Evolutionary conservation across 2,113 vertebrate genomes (phyloP).

Genomic region (Chionis minor): DNA sequence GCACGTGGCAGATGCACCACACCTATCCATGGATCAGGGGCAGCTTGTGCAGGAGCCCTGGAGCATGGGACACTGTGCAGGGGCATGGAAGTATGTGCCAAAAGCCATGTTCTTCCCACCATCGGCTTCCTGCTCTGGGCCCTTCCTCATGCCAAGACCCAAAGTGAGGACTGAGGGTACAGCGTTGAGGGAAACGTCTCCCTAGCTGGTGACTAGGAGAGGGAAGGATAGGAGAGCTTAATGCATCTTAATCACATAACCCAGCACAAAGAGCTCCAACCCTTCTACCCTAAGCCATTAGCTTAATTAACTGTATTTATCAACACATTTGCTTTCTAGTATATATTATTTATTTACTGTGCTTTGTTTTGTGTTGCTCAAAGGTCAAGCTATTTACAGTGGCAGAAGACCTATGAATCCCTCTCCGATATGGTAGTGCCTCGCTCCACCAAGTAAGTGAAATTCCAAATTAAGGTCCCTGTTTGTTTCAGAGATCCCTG

Average conservation of each 20-base stretch:
- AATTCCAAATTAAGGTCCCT: neutral
- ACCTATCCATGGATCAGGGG: neutral
- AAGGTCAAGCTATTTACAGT: slow-evolving; percentile 81
- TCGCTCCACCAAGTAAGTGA: slow-evolving; percentile 91
- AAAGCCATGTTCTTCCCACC: neutral
- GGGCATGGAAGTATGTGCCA: neutral
- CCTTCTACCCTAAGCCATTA: neutral
- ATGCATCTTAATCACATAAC: neutral
- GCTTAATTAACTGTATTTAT: neutral
- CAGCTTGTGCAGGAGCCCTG: neutral
- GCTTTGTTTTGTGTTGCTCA: slow-evolving; percentile 10
- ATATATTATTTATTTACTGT: neutral
- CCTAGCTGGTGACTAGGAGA: neutral
- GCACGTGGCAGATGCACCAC: neutral
- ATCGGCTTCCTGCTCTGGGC: neutral
- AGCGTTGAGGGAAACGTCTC: neutral
- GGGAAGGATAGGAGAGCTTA: neutral
- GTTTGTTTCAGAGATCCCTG: neutral
- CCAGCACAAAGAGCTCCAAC: neutral
- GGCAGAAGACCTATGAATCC: slow-evolving; percentile 93
- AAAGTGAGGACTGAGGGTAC: neutral
- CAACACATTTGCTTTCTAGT: neutral
- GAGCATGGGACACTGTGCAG: neutral
- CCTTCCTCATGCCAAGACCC: neutral
- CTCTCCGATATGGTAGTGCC: slow-evolving; percentile 94